Percentiles rank a stretch among this genome's conserved stretches.
Evolutionary conservation across 2,113 vertebrate genomes (phyloP).

Genomic region (Corydoras sp.): DNA sequence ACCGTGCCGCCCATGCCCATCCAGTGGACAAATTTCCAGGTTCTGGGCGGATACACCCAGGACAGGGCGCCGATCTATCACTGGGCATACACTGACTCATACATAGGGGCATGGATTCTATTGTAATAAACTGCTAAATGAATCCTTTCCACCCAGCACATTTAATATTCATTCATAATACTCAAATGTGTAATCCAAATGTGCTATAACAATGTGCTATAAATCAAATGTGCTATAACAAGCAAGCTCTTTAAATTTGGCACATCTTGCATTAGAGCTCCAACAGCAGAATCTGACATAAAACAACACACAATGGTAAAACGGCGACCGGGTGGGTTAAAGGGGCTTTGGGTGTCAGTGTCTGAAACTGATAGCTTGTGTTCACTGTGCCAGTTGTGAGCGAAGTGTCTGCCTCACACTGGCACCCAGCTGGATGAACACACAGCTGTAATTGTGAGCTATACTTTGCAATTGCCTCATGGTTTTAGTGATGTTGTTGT

Average conservation of each 20-base stretch:
- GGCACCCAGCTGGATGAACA: constrained; percentile 36
- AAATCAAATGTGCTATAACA: not conserved
- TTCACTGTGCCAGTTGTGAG: constrained; percentile 17
- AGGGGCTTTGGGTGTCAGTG: constrained; percentile 16
- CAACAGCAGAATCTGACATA: not conserved
- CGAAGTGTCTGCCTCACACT: constrained; percentile 32
- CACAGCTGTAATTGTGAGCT: constrained; percentile 38
- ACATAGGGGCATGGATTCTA: too few species aligned
- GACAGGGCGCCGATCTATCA: too few species aligned
- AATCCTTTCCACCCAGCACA: too few species aligned
- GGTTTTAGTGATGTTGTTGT: constrained; percentile 30
- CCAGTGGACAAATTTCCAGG: too few species aligned
- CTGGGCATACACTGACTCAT: too few species aligned
- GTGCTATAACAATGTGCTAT: too few species aligned
- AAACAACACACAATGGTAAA: constrained; percentile 41
- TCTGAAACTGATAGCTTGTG: constrained; percentile 2
- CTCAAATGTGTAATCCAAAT: too few species aligned
- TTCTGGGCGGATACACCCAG: too few species aligned
- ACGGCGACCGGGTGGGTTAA: not conserved
- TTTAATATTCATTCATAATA: too few species aligned
- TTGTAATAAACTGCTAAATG: too few species aligned
- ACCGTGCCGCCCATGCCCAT: too few species aligned
- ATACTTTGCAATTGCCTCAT: constrained; percentile 33
- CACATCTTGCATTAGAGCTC: not conserved
- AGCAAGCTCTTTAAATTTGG: not conserved